Conservation (phyloP, 2,888 invertebrate genomes). For the Mechanitis mazaeus region DNA sequence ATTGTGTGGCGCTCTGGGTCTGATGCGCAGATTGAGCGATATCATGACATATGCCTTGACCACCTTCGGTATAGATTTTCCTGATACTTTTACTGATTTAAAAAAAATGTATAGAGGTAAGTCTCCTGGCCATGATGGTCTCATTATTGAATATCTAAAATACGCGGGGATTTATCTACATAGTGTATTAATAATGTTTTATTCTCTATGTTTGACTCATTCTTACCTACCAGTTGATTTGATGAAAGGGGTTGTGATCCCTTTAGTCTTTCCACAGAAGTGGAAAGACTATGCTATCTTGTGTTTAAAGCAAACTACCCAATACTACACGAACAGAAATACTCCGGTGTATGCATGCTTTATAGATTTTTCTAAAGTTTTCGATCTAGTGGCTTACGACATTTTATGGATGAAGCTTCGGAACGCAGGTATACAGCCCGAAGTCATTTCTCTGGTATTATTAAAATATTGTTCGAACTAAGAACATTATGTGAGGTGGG, state of each 20-base stretch:
- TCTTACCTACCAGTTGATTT: neutral
- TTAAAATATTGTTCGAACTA: too few relatives aligned
- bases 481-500: too few relatives aligned
- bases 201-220: too few relatives aligned
- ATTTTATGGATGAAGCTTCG: too few relatives aligned
- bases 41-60: neutral
- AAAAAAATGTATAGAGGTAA: constrained; percentile 6
- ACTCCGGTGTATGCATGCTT: too few relatives aligned
- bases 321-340: neutral
- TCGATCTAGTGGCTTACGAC: too few relatives aligned
- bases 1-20: constrained; percentile 9
- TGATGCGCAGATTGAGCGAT: constrained; percentile 7
- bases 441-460: too few relatives aligned
- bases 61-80: neutral
- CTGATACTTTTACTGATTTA: neutral
- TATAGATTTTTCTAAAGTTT: too few relatives aligned
- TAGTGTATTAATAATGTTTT: neutral
- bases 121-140: constrained; percentile 7
- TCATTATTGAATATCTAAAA: neutral
- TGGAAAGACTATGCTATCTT: neutral
- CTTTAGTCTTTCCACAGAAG: neutral
- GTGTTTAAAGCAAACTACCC: neutral
- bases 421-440: too few relatives aligned
- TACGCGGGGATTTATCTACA: neutral
- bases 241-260: neutral